These are phyloP conservation scores for pig (Sus scrofa) DNA, from an alignment of 2,113 vertebrate genomes.

Conservation along the genomic window T2T-Sscrofa CM000820.6:102542001-102542500, in stretches of 20 bases:
- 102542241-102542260: not conserved
- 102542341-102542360: not conserved
- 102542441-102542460: not conserved
- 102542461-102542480: slow-evolving; percentile 45
- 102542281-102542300: not conserved
- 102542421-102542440: not conserved
- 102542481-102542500: not conserved
- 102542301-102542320: not conserved
- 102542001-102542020: not conserved
- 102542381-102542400: not conserved
- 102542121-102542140: not conserved
- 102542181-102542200: not conserved
- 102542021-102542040: not conserved
- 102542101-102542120: not conserved
- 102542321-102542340: not conserved
- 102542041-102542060: not conserved
- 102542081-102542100: not conserved
- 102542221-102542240: not conserved
- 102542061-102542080: not conserved
- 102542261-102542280: not conserved
- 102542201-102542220: not conserved
- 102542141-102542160: not conserved
- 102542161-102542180: not conserved
- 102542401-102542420: not conserved
- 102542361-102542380: not conserved